A percentile compares a stretch with the other conserved stretches of the same genome.
These are phyloP conservation scores for Alviniconcha strummeri DNA, from an alignment of 2,888 invertebrate species.

Conservation along the genomic window DNA sequence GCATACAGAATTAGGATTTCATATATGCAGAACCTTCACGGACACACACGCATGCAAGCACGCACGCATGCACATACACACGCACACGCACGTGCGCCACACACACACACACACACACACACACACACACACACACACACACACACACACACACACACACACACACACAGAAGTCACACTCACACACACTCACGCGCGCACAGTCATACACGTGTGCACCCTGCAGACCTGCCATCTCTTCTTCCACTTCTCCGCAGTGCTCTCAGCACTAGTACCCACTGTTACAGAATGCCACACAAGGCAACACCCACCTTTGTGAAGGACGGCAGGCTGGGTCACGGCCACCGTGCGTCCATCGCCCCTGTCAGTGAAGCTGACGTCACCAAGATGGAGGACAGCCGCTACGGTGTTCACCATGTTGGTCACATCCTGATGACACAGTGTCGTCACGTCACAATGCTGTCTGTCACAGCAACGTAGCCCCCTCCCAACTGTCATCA, in stretches of 20 bases:
- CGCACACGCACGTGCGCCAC: not conserved
- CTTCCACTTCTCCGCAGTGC: too few relatives aligned
- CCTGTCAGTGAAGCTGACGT: conserved; percentile 62
- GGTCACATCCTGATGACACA: conserved; percentile 58
- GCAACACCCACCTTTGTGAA: conserved; percentile 51
- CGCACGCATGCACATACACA: conserved; percentile 6
- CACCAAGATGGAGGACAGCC: conserved; percentile 67
- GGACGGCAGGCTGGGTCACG: conserved; percentile 53
- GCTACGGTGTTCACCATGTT: conserved; percentile 63
- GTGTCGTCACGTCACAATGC: too few relatives aligned
- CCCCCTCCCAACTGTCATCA: too few relatives aligned
- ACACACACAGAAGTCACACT: not conserved
- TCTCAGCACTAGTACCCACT: too few relatives aligned
- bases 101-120: not conserved
- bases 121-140: conserved; percentile 14
- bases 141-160: conserved; percentile 19
- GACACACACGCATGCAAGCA: not conserved
- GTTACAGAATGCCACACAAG: not conserved
- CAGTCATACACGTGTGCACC: too few relatives aligned
- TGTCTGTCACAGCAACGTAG: too few relatives aligned
- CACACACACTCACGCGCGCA: too few relatives aligned
- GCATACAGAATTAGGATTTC: not conserved
- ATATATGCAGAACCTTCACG: too few relatives aligned
- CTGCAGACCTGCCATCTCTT: too few relatives aligned
- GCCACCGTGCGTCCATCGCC: conserved; percentile 63